A percentile compares a stretch with the other conserved stretches of the same genome.
Evolutionary conservation across 2,888 invertebrate species (phyloP).

Genomic region (Torymus auratus): DNA sequence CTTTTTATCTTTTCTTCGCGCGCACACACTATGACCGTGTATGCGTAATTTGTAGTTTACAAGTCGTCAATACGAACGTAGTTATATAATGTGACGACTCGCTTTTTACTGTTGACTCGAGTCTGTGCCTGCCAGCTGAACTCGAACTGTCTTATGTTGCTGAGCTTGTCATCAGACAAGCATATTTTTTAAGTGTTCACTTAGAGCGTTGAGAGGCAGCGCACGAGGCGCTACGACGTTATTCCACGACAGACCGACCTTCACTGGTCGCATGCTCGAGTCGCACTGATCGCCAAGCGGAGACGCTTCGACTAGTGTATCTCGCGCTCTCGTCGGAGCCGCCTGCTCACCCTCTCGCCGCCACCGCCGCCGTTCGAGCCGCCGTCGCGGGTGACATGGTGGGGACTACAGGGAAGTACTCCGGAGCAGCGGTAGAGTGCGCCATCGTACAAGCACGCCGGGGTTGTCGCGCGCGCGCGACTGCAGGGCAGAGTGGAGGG

Average conservation of each 20-base stretch:
- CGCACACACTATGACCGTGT: too few relatives aligned
- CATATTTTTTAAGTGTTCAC: slow-evolving; percentile 23
- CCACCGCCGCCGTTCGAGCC: neutral
- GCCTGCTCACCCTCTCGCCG: neutral
- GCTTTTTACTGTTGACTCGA: too few relatives aligned
- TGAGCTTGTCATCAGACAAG: slow-evolving; percentile 30
- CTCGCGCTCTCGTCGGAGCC: neutral
- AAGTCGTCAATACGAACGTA: too few relatives aligned
- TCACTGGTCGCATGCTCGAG: slow-evolving; percentile 61
- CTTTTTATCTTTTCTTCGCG: too few relatives aligned
- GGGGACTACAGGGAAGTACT: slow-evolving; percentile 20
- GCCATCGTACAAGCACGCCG: slow-evolving; percentile 50
- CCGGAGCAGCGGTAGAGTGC: slow-evolving; percentile 45
- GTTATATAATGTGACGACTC: too few relatives aligned
- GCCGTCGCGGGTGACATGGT: slow-evolving; percentile 18
- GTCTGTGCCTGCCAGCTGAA: too few relatives aligned
- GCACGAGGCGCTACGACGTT: slow-evolving; percentile 1
- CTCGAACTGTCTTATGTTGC: too few relatives aligned
- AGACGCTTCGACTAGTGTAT: slow-evolving; percentile 60
- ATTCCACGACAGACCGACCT: slow-evolving; percentile 40
- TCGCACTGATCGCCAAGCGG: slow-evolving; percentile 61
- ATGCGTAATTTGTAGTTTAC: too few relatives aligned
- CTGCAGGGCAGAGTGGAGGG: neutral
- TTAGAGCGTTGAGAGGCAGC: slow-evolving; percentile 2
- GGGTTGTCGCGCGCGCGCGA: slow-evolving; percentile 1